A percentile compares a stretch with the other conserved stretches of the same genome.
phyloP scores from a whole-genome alignment of 2,113 vertebrate genomes.

The Setophaga petechia region DNA sequence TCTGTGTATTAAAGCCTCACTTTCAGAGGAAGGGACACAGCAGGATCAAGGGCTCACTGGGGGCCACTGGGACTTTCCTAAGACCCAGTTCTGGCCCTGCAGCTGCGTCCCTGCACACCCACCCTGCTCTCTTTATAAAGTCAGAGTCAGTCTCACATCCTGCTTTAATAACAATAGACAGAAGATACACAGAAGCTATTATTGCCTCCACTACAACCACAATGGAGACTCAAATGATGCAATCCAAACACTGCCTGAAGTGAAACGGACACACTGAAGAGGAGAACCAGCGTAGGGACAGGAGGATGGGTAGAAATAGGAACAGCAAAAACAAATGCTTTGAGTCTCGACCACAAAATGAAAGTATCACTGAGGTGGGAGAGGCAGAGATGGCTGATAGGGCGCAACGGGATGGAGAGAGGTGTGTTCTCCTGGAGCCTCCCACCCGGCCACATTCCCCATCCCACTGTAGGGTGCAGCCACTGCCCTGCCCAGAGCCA shows the following conservation, averaged over 20 bases:
- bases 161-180: not conserved
- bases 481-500: not conserved
- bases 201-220: not conserved
- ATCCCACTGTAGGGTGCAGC: accelerated
- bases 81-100: not conserved
- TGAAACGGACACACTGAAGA: not conserved
- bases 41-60: not conserved
- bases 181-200: not conserved
- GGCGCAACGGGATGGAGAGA: not conserved
- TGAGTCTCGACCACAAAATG: not conserved
- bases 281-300: not conserved
- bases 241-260: not conserved
- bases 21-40: not conserved
- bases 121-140: not conserved
- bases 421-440: accelerated
- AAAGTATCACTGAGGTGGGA: not conserved
- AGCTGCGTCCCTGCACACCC: not conserved
- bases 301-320: not conserved
- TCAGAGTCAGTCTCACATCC: not conserved
- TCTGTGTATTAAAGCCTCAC: not conserved
- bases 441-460: accelerated
- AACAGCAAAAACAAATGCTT: not conserved
- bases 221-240: not conserved
- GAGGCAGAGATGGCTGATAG: not conserved
- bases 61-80: not conserved